A percentile compares a stretch with the other conserved stretches of the same genome.
Conservation (phyloP, 92 coral and sea anemone genomes). For the Zoanthus solanderi region DNA sequence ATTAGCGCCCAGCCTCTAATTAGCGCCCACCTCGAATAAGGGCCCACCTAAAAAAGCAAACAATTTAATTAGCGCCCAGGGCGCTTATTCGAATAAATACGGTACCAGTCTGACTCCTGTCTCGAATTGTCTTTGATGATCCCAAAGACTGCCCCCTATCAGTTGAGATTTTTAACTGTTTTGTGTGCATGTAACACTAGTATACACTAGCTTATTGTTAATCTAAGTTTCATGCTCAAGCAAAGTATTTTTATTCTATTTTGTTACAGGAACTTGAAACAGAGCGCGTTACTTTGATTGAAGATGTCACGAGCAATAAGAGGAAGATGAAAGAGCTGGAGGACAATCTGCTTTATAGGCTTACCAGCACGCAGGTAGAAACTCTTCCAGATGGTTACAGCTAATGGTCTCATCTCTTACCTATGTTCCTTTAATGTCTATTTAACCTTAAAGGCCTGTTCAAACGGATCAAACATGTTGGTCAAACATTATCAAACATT, state of each 20-base stretch:
- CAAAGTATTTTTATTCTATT: background rate
- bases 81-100: too few relatives aligned
- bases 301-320: conserved; percentile 89
- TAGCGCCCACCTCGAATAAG: too few relatives aligned
- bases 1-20: too few relatives aligned
- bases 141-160: too few relatives aligned
- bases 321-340: conserved; percentile 93
- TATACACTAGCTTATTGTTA: background rate
- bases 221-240: background rate
- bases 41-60: too few relatives aligned
- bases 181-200: background rate
- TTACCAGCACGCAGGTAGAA: conserved; percentile 86
- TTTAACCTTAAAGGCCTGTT: too few relatives aligned
- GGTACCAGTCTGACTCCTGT: too few relatives aligned
- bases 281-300: conserved; percentile 89
- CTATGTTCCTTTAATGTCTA: too few relatives aligned
- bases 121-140: too few relatives aligned
- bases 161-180: background rate
- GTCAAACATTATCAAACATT: too few relatives aligned
- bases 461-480: too few relatives aligned
- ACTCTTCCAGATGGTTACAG: background rate
- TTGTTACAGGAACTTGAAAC: conserved; percentile 82
- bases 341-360: conserved; percentile 83
- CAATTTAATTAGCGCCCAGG: too few relatives aligned
- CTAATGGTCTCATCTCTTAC: background rate